Evolutionary conservation across 2,113 vertebrate species (phyloP).

Genomic region (Pterocles gutturalis): DNA sequence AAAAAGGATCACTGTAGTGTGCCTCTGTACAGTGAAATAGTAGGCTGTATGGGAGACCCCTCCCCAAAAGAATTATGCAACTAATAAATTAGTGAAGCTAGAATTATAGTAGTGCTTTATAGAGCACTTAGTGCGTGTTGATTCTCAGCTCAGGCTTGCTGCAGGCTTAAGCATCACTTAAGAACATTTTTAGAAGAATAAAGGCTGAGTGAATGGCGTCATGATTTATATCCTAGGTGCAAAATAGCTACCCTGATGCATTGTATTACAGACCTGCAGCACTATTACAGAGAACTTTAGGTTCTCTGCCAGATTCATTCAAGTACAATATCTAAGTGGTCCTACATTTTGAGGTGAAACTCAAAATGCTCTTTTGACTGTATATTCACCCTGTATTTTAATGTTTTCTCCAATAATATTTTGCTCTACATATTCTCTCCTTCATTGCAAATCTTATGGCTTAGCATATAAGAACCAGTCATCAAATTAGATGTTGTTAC

Average conservation of each 20-base stretch:
- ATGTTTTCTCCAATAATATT: neutral
- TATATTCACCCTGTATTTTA: neutral
- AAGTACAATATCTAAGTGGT: neutral
- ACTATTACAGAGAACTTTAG: neutral
- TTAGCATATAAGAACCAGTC: neutral
- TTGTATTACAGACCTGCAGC: neutral
- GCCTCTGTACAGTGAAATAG: neutral
- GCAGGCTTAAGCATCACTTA: neutral
- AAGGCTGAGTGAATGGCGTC: neutral
- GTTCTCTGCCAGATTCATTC: neutral
- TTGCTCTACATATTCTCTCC: neutral
- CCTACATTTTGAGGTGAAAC: neutral
- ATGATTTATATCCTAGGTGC: neutral
- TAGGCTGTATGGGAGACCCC: neutral
- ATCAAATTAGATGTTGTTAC: neutral
- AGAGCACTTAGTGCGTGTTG: neutral
- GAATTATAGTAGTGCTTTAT: neutral
- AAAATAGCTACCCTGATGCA: neutral
- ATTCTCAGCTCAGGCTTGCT: neutral
- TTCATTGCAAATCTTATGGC: neutral
- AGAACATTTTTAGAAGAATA: constrained; percentile 2
- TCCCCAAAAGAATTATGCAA: neutral
- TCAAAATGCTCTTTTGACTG: neutral
- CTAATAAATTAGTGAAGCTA: neutral
- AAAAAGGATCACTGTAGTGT: neutral